These are phyloP conservation scores for Spinibarbus caldwelli DNA, from an alignment of 2,797 vertebrate genomes.

Conservation along the genomic window DNA sequence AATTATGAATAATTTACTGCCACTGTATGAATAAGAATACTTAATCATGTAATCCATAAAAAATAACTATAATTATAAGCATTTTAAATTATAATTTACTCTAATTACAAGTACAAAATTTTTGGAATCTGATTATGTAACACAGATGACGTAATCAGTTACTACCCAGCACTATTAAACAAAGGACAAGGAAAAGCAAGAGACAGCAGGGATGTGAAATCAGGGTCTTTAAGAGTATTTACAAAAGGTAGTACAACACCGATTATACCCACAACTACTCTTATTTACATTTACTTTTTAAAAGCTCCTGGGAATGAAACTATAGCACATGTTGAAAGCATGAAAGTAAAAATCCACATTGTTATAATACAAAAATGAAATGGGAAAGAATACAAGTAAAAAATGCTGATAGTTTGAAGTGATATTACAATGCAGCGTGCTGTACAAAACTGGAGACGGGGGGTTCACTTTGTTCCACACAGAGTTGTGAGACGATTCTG, in stretches of 20 bases:
- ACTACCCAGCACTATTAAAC: neutral
- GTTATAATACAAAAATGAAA: neutral
- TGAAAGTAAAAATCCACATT: neutral
- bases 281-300: conserved; percentile 11
- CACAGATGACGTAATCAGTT: neutral
- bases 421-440: neutral
- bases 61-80: neutral
- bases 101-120: no score
- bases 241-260: conserved; percentile 2
- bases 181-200: neutral
- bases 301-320: neutral
- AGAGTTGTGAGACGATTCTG: conserved; percentile 76
- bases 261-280: neutral
- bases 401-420: neutral
- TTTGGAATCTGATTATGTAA: neutral
- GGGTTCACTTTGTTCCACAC: conserved; percentile 68
- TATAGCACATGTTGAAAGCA: neutral
- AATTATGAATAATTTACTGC: neutral
- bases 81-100: neutral
- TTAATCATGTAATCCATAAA: neutral
- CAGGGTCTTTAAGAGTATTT: conserved; percentile 21
- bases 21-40: neutral
- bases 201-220: neutral
- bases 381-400: neutral
- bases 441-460: neutral